Evolutionary conservation across 2,797 vertebrate species (phyloP), one percentile per base, ranked within the genome.

Genomic region (Xiphophorus birchmanni): DNA sequence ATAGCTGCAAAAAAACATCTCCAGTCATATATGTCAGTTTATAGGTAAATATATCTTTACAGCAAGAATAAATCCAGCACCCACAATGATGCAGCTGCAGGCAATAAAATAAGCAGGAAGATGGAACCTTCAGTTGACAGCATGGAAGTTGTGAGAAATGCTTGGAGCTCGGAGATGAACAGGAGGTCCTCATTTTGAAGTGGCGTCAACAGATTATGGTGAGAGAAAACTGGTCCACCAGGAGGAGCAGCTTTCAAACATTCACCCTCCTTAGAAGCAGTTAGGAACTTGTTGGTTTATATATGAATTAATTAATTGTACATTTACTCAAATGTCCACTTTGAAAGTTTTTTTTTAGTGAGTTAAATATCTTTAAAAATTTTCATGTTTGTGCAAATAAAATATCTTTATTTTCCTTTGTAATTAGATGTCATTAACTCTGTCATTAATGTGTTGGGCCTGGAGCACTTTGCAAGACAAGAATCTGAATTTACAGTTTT

Each of bases 31-130:
- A 93, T 95, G 94, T 93, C 90, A 69, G 82, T 94, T 84, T 92
- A 84, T 93, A 92, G 86, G 94, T 93, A 95, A 93, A 94, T 95
- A 90, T 92, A 93, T 90, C 89, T 92, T 89, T 90, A 92, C 92
- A 92, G 87, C 85, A 85, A 89, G 82, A 88, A 91, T 84, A 92
- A 92, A 90, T 88, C 80, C 84, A 87, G 74, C 67, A 47, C 77
- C 83, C 32, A 42, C n/a, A 50, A 79, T 32, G 82, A 44, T 40
- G 74, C 67, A 50, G 65, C 73, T 76, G 44, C 52, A 60, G 74
- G 75, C 23, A 47, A 78, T 72, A 37, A 82, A 89, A 84, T 56
- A 77, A 85, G 86, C 77, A 50, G 60, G 35, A 63, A 75, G 73
- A 82, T 82, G 44, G 42, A 72, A 54, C 82, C 84, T 79, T 79